A percentile compares a stretch with the other conserved stretches of the same genome.
phyloP scores from a whole-genome alignment of 2,888 invertebrate genomes.

The Papilio demoleus region DNA sequence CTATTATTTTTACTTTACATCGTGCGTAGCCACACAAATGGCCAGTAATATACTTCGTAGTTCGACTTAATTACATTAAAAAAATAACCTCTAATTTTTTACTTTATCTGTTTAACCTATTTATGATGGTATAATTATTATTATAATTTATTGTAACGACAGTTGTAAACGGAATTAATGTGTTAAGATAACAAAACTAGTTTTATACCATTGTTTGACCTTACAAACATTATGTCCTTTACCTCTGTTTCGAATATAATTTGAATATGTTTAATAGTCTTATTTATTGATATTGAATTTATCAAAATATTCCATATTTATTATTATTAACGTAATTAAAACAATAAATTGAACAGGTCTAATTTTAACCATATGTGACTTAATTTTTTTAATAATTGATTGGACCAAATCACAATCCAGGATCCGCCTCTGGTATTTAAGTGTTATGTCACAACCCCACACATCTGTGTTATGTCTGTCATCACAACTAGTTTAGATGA shows the following conservation, averaged over 20 bases:
- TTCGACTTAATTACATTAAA: not conserved
- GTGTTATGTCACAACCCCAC: not conserved
- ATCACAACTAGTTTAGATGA: not conserved
- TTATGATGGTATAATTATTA: constrained; percentile 41
- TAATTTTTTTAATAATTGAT: not conserved
- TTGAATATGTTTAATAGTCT: not conserved
- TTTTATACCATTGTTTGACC: constrained; percentile 42
- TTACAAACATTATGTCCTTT: constrained; percentile 42
- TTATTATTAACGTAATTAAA: not conserved
- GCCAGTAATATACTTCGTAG: constrained; percentile 35
- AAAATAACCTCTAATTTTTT: not conserved
- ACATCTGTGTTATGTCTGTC: constrained; percentile 19
- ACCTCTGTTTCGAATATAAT: constrained; percentile 15
- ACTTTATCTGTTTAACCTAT: not conserved
- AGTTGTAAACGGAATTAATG: constrained; percentile 46
- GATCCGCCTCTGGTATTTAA: not conserved
- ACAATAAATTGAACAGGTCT: not conserved
- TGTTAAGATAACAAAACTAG: constrained; percentile 51
- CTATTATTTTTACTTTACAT: constrained; percentile 71
- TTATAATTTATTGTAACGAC: constrained; percentile 43
- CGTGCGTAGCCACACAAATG: constrained; percentile 55
- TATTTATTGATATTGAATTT: not conserved
- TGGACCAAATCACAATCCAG: not conserved
- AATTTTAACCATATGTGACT: not conserved
- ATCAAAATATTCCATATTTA: not conserved